phyloP scores from a whole-genome alignment of 2,888 invertebrate species.

The Heliconius ethilla region DNA sequence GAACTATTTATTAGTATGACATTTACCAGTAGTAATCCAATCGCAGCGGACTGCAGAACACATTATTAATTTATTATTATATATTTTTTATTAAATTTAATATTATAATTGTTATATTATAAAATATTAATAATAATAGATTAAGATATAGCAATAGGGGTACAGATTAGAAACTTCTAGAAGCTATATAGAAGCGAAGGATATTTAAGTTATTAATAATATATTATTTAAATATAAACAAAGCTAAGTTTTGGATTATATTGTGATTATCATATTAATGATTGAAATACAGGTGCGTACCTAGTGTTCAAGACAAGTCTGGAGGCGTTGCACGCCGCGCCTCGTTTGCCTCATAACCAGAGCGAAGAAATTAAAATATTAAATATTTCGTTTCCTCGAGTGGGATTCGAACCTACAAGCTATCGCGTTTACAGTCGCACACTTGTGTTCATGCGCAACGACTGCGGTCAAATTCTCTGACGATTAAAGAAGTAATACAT shows the following conservation, averaged over 20 bases:
- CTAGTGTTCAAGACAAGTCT: too few species aligned
- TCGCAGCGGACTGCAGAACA: constrained; percentile 87
- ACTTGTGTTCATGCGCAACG: too few species aligned
- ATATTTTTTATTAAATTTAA: constrained; percentile 51
- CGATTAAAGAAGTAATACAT: too few species aligned
- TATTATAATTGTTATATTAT: constrained; percentile 43
- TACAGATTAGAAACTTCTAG: constrained; percentile 32
- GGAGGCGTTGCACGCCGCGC: too few species aligned
- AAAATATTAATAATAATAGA: constrained; percentile 35
- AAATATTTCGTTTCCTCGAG: too few species aligned
- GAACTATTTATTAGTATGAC: constrained; percentile 62
- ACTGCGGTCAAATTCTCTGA: too few species aligned
- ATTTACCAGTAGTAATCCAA: constrained; percentile 89
- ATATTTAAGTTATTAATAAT: constrained; percentile 28
- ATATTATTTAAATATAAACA: constrained; percentile 34
- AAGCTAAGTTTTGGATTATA: constrained; percentile 37
- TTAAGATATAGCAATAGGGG: constrained; percentile 43
- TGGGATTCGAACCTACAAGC: too few species aligned
- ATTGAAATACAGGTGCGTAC: not conserved
- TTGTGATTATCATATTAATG: constrained; percentile 22
- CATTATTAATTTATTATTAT: constrained; percentile 59
- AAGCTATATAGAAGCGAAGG: constrained; percentile 34
- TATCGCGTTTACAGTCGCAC: too few species aligned
- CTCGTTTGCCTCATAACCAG: too few species aligned
- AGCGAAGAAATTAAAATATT: too few species aligned